phyloP scores from a whole-genome alignment of 2,113 vertebrate genomes.

The Elephantulus edwardii region DNA sequence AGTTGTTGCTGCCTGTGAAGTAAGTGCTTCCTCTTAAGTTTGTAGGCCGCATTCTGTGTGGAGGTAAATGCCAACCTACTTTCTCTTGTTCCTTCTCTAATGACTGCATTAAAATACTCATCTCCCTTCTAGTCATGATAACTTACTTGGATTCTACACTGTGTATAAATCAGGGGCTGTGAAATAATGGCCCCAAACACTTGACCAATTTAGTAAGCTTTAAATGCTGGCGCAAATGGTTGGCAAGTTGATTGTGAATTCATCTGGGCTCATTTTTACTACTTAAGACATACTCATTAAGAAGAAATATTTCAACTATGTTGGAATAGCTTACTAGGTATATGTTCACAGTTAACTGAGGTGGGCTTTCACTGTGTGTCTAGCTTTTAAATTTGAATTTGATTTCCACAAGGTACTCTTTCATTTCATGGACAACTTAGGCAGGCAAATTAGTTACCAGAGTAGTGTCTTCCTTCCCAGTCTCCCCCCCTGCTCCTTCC shows the following conservation, averaged over 20 bases:
- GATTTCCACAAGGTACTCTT: not conserved
- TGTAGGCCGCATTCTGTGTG: conserved; percentile 6
- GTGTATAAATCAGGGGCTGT: not conserved
- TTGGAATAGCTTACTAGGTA: not conserved
- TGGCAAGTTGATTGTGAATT: not conserved
- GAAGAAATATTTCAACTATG: conserved; percentile 14
- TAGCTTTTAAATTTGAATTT: conserved; percentile 19
- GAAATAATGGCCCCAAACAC: not conserved
- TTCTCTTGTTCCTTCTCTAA: not conserved
- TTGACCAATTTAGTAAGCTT: conserved; percentile 1
- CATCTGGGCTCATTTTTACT: conserved; percentile 17
- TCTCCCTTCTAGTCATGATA: not conserved
- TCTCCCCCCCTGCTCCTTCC: not conserved
- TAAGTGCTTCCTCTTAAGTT: not conserved
- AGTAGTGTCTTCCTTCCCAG: not conserved
- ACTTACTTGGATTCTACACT: not conserved
- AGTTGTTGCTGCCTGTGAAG: not conserved
- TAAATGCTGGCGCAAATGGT: not conserved
- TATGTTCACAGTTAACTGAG: not conserved
- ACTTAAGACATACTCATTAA: not conserved
- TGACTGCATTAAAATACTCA: not conserved
- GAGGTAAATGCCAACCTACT: not conserved
- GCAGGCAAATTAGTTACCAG: not conserved
- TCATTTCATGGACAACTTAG: not conserved
- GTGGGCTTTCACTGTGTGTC: conserved; percentile 1